Evolutionary conservation across 2,113 vertebrate genomes (phyloP).

Genomic region (Antechinus stuartii): DNA sequence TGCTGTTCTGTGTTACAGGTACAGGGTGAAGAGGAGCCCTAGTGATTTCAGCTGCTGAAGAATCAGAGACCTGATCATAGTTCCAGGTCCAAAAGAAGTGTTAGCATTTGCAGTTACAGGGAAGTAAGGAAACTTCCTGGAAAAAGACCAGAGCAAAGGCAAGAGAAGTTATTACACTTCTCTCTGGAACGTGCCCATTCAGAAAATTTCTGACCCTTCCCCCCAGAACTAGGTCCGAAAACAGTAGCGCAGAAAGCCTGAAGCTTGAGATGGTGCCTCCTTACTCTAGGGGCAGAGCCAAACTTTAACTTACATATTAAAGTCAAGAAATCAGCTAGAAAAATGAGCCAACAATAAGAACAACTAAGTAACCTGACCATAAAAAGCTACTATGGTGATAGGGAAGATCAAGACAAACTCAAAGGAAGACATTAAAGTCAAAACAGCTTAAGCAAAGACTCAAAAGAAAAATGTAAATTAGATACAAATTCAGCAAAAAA

Average conservation of each 20-base stretch:
- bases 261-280: not conserved
- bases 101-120: not conserved
- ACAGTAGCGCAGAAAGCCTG: not conserved
- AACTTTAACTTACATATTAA: not conserved
- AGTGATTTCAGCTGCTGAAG: not conserved
- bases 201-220: not conserved
- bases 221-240: not conserved
- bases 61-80: not conserved
- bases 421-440: not conserved
- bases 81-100: not conserved
- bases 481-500: not conserved
- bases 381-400: not conserved
- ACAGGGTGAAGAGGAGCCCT: not conserved
- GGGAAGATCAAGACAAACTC: not conserved
- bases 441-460: not conserved
- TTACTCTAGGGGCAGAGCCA: not conserved
- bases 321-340: not conserved
- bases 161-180: not conserved
- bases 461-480: not conserved
- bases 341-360: not conserved
- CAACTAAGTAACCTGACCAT: not conserved
- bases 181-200: not conserved
- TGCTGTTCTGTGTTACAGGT: not conserved
- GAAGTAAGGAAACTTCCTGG: not conserved
- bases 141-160: not conserved